A percentile compares a stretch with the other conserved stretches of the same genome.
These are phyloP conservation scores for Emydoidea blandingii DNA, from an alignment of 2,797 vertebrate genomes.

Conservation along the genomic window DNA sequence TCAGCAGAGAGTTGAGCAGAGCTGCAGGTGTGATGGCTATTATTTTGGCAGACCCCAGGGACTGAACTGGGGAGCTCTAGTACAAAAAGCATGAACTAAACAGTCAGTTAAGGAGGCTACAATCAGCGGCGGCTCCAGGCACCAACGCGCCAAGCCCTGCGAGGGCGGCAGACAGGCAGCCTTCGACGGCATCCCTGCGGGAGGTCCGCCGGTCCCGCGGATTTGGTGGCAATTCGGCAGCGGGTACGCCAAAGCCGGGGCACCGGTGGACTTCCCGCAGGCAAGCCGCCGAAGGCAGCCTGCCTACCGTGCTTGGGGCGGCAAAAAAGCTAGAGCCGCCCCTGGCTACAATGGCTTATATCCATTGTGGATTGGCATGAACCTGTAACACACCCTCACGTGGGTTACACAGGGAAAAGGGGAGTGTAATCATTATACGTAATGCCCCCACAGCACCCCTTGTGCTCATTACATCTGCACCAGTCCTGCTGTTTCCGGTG, in stretches of 20 bases:
- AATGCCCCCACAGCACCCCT: background rate
- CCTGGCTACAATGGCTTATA: background rate
- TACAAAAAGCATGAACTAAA: background rate
- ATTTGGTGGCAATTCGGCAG: too few relatives aligned
- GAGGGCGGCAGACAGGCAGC: too few relatives aligned
- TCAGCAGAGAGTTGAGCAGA: background rate
- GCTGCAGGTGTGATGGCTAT: too few relatives aligned
- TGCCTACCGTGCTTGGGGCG: too few relatives aligned
- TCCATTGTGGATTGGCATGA: background rate
- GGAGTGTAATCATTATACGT: background rate
- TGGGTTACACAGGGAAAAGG: background rate
- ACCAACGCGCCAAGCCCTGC: too few relatives aligned
- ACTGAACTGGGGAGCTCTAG: background rate
- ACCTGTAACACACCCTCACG: background rate
- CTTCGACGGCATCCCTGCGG: too few relatives aligned
- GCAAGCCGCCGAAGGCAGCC: too few relatives aligned
- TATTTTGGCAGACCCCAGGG: background rate
- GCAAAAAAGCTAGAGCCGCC: too few relatives aligned
- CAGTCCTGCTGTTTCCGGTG: background rate
- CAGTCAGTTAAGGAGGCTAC: background rate
- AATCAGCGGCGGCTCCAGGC: background rate
- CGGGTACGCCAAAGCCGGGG: too few relatives aligned
- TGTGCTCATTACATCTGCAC: background rate
- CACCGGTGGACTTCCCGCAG: too few relatives aligned
- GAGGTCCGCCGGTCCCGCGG: too few relatives aligned